Base-by-base conservation (phyloP, 2,113 vertebrate species). In the Tautogolabrus adspersus region DNA sequence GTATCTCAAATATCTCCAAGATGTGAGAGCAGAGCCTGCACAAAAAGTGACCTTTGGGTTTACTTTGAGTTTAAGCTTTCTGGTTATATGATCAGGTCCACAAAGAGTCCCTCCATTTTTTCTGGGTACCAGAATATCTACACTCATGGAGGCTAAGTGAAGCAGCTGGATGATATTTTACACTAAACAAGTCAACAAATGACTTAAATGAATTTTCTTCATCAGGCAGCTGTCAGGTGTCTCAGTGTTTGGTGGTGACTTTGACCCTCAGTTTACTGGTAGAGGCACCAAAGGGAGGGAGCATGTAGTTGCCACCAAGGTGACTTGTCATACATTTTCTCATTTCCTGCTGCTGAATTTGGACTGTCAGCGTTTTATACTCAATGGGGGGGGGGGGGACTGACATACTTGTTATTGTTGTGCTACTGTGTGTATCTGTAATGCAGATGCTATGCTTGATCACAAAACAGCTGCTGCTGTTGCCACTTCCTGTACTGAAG, bases 401-500 rank as follows among this genome's bases (percentile, higher is more conserved):
- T 40, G 38, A 34, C 16, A 38, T 7, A 59, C 18, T 18, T 37
- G 26, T 59, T 37, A 4, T 8, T 30, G 22, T 16, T 19, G 18
- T n/a, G 26, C 30, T 51, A 10, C 60, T 26, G 16, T 54, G 37
- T 37, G 19, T 44, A 15, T 57, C 44, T 51, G 30, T 19, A 8
- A 8, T 60, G 34, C 21, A 19, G 63, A 65, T 65, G 55, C 7
- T 3, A 16, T 44, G 19, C 37, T 46, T 19, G 12, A 82, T 47
- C 38, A 60, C 1, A 55, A n/a, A 66, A 40, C 79, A 61, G 22
- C 13, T 76, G 47, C 56, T 67, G 46, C 62, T 4, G 3, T 66
- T 72, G 56, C 57, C 66, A 60, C 60, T 16, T 60, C n/a, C 10
- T 0, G 1, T 10, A 47, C 62, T 72, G n/a, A 58, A 63, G 44